Base-by-base conservation (phyloP, 2,888 invertebrate species). In the Orthosia incerta region DNA sequence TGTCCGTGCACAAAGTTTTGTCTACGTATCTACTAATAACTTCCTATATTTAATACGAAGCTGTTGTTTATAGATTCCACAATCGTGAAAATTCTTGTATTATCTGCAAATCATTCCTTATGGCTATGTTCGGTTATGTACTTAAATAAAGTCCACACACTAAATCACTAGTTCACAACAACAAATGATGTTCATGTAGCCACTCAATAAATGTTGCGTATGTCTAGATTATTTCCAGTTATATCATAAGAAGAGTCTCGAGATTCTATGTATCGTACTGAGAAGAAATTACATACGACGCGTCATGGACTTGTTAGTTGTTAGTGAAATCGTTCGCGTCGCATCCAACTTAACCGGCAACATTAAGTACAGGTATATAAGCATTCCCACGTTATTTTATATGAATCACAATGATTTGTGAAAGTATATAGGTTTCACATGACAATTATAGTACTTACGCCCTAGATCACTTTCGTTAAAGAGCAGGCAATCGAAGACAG, bases 361-460 rank as follows among this genome's bases (percentile, higher is more conserved):
- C 57, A 48, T 71, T 74, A 74, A 68, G 50, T 70, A 57, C 67
- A 63, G 69, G 62, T 63, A 63, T 74, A 74, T 53, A 74, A 18
- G 56, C 55, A 82, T 79, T 84, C 84, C 81, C 83, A 84, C 84
- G 79, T 70, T 70, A 77, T 77, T 68, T 70, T 72, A 62, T 64
- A 67, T 56, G 66, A 75, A 60, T 63, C 74, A 84, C 81, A 84
- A 83, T 83, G 81, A 71, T 76, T 68, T 72, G 83, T 73, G 84
- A 84, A 84, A 84, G 84, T 64, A 66, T 72, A 68, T 65, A 62
- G 56, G 39, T 59, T 83, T 81, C 83, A 66, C 83, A 80, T 78
- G 80, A 79, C 68, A 69, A 80, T 80, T 76, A 74, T 15, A 55
- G 53, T 62, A 62, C 16, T 46, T 31, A 20, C 20, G 55, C 51